Evolutionary conservation across 2,797 vertebrate genomes (phyloP), one percentile per base, ranked within the genome.

Genomic region (Chelon labrosus): DNA sequence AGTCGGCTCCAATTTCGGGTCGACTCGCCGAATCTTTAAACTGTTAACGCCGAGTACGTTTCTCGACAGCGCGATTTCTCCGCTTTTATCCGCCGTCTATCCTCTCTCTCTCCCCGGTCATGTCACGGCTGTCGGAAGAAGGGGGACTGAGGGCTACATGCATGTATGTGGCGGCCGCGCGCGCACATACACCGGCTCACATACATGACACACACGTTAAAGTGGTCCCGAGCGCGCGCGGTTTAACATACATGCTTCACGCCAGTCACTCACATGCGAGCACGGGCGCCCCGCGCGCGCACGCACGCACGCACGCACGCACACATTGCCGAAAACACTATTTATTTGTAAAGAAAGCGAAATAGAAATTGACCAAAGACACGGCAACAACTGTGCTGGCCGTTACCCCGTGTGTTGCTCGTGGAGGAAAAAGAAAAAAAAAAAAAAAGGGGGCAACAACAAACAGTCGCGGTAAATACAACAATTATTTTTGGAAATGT

Each of bases 191-290:
- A 79, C 90, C 80, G 83, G 89, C 82, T 72, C 35, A 89, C 90
- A 92, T 92, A 93, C 91, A 91, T 92, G 92, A 90, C 92, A 89
- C 91, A 88, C 80, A 80, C 86, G 85, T 70, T 87, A 92, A 92
- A 88, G 91, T 12, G 78, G 64, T 82, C 73, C 85, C 77, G 89
- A 84, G 85, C 84, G 85, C 83, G 78, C 79, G 79, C 79, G 64
- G 74, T n/a, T 51, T 74, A 31, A 86, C 85, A 79, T 77, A 63
- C 61, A 58, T 76, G 68, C 86, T 56, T 67, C 84, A 65, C 56
- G 84, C 77, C 82, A 67, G 57, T 79, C 83, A 67, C 71, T 75
- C 74, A 20, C 76, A 60, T 17, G 31, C 70, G 31, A 20, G 41
- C 73, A 46, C n/a, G n/a, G n/a, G n/a, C n/a, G n/a, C n/a, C n/a